A percentile compares a stretch with the other conserved stretches of the same genome.
Conservation (phyloP, 2,888 invertebrate genomes). For the Cephus pygmeus region DNA sequence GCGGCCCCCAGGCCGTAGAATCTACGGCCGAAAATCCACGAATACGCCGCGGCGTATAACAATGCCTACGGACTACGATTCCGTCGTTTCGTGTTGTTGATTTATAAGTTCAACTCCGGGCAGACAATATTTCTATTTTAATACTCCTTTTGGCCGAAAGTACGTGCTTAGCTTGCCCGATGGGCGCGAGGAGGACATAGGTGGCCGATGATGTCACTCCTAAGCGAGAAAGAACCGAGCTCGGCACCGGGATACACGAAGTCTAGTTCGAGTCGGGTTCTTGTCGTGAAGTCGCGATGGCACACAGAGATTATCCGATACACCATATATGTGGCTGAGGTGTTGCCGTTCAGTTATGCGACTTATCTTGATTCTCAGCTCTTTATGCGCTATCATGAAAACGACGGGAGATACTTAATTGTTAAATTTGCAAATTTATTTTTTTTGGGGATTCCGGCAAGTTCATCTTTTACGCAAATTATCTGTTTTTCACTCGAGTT, state of each 20-base stretch:
- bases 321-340: conserved; percentile 52
- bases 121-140: conserved; percentile 53
- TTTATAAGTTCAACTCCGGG: conserved; percentile 54
- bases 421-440: not conserved
- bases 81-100: conserved; percentile 37
- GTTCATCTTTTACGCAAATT: not conserved
- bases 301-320: conserved; percentile 58
- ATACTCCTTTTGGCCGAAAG: conserved; percentile 49
- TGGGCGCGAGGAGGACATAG: conserved; percentile 49
- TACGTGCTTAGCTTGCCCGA: conserved; percentile 48
- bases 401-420: not conserved
- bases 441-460: not conserved
- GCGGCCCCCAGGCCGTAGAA: not conserved
- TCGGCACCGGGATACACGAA: conserved; percentile 37
- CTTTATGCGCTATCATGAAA: not conserved
- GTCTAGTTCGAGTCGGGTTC: conserved; percentile 55
- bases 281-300: conserved; percentile 47
- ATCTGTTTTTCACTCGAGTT: not conserved
- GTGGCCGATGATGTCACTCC: conserved; percentile 57
- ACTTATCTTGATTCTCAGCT: not conserved
- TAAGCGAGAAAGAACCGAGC: conserved; percentile 18
- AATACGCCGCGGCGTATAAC: not conserved
- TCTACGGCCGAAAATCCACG: not conserved
- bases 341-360: conserved; percentile 37
- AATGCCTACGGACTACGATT: not conserved